A percentile compares a stretch with the other conserved stretches of the same genome.
Evolutionary conservation across 2,888 invertebrate species (phyloP).

Genomic region (Lasioglossum figueresi): DNA sequence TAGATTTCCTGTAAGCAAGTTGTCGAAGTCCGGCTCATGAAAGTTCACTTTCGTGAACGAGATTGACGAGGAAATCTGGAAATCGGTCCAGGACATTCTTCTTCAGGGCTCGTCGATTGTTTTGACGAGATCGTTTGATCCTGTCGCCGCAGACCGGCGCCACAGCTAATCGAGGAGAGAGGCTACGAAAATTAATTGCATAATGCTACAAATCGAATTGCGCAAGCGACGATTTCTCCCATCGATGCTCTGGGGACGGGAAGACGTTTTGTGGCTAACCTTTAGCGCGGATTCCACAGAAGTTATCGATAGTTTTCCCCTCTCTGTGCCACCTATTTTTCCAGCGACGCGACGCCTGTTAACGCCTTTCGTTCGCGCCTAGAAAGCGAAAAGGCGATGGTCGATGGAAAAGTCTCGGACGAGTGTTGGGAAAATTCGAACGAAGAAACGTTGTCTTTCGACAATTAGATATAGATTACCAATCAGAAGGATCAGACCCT

Average conservation of each 20-base stretch:
- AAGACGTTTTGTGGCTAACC: constrained; percentile 56
- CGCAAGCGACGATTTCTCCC: constrained; percentile 62
- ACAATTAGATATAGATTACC: not conserved
- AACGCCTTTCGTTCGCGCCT: not conserved
- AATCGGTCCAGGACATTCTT: not conserved
- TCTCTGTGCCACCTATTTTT: not conserved
- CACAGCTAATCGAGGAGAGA: not conserved
- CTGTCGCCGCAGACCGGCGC: not conserved
- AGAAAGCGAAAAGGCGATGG: not conserved
- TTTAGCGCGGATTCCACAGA: constrained; percentile 49
- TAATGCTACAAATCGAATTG: constrained; percentile 40
- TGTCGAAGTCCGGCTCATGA: too few relatives aligned
- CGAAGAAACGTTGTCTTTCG: not conserved
- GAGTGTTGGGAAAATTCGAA: not conserved
- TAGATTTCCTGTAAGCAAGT: too few relatives aligned
- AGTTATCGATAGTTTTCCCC: constrained; percentile 45
- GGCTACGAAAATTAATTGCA: constrained; percentile 44
- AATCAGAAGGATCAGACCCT: too few relatives aligned
- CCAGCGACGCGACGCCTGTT: not conserved
- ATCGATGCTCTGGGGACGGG: constrained; percentile 58
- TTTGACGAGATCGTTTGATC: not conserved
- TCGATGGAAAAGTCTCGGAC: not conserved
- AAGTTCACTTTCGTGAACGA: too few relatives aligned
- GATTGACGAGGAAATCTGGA: too few relatives aligned
- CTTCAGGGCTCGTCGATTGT: not conserved